Evolutionary conservation across 2,888 invertebrate species (phyloP).

Genomic region (Exocentrus adspersus): DNA sequence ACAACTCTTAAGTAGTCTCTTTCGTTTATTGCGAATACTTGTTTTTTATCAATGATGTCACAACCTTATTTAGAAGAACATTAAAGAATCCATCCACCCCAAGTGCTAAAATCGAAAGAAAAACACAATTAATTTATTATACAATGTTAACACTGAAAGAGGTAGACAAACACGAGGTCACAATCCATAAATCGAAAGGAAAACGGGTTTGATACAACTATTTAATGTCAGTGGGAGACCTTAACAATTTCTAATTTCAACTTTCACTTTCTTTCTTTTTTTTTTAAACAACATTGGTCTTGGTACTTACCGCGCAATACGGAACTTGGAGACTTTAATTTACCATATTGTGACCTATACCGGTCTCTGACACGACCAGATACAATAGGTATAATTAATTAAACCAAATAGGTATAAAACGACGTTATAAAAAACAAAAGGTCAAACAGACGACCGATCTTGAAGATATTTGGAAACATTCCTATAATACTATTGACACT

Average conservation of each 20-base stretch:
- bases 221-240: conserved; percentile 56
- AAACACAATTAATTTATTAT: neutral
- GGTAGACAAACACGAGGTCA: conserved; percentile 14
- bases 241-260: conserved; percentile 55
- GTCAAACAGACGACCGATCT: too few relatives aligned
- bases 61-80: neutral
- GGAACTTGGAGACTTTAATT: neutral
- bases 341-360: neutral
- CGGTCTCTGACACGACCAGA: neutral
- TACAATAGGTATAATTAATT: neutral
- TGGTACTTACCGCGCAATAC: conserved; percentile 1
- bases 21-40: neutral
- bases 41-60: conserved; percentile 2
- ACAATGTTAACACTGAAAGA: neutral
- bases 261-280: conserved; percentile 54
- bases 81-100: neutral
- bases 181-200: conserved; percentile 12
- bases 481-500: too few relatives aligned
- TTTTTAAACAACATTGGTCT: conserved; percentile 25
- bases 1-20: neutral
- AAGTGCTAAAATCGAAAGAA: neutral
- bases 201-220: conserved; percentile 19
- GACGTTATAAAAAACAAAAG: neutral
- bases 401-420: too few relatives aligned
- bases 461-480: too few relatives aligned